Conservation (phyloP, 1,140 invertebrate genomes). For the Meteorus sp. region DNA sequence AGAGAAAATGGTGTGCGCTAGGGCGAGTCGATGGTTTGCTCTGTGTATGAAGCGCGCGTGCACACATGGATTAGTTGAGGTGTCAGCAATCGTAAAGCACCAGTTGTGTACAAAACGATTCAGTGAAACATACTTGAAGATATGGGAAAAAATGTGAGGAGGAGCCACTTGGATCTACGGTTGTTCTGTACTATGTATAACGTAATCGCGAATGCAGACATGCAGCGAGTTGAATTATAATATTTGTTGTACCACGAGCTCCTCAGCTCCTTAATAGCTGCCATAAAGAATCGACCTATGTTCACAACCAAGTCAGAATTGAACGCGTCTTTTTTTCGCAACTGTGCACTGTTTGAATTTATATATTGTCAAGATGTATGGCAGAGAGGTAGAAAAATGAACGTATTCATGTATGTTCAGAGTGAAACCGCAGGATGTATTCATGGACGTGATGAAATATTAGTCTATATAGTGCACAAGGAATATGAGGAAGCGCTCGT, state of each 20-base stretch:
- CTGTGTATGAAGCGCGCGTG: too few species aligned
- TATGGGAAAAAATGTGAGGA: too few species aligned
- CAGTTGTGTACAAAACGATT: neutral
- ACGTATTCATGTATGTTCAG: too few species aligned
- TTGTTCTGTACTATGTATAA: conserved; percentile 32
- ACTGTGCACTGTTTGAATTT: neutral
- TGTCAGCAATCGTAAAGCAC: conserved; percentile 47
- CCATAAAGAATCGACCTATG: conserved; percentile 45
- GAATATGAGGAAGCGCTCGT: too few species aligned
- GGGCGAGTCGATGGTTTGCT: neutral
- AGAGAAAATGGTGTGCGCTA: neutral
- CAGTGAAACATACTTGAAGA: conserved; percentile 7
- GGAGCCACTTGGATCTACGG: conserved; percentile 1
- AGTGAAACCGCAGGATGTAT: too few species aligned
- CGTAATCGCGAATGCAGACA: conserved; percentile 32
- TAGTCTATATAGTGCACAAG: too few species aligned
- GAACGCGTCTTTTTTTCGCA: too few species aligned
- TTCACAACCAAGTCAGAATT: conserved; percentile 26
- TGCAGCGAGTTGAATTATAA: conserved; percentile 39
- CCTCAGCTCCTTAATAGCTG: conserved; percentile 35
- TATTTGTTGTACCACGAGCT: conserved; percentile 38
- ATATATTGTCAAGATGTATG: neutral
- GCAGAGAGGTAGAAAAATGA: too few species aligned
- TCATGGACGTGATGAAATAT: too few species aligned
- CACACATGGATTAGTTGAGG: too few species aligned